A percentile compares a stretch with the other conserved stretches of the same genome.
phyloP scores from a whole-genome alignment of 1,140 invertebrate genomes.

The Aphaenogaster rudis region DNA sequence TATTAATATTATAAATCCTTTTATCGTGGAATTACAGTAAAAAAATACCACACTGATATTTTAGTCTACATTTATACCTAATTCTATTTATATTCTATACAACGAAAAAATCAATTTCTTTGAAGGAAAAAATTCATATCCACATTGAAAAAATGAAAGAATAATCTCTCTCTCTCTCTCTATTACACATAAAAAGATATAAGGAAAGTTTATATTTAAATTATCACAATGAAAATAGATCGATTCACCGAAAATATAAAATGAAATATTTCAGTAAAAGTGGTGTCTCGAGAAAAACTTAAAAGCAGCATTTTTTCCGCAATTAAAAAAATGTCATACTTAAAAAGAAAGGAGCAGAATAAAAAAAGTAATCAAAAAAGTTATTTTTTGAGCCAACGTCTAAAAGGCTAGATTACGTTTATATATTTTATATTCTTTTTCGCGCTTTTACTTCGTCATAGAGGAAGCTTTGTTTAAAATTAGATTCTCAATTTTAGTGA shows the following conservation, averaged over 20 bases:
- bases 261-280: conserved; percentile 12
- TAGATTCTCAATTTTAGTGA: background rate
- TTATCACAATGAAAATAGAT: background rate
- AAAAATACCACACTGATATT: background rate
- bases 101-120: background rate
- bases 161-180: too few relatives aligned
- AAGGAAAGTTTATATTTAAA: background rate
- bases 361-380: background rate
- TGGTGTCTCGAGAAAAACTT: background rate
- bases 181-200: background rate
- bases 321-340: background rate
- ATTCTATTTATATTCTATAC: background rate
- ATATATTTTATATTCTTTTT: conserved; percentile 2
- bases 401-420: background rate
- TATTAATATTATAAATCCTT: background rate
- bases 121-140: background rate
- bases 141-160: too few relatives aligned
- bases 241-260: background rate
- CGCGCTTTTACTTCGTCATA: background rate
- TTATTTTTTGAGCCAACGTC: background rate
- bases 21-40: background rate
- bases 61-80: background rate
- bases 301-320: background rate
- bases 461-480: too few relatives aligned
- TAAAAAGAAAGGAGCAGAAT: background rate